These are phyloP conservation scores for Coturnix japonica DNA, from an alignment of 2,113 vertebrate species.

Conservation along the genomic window DNA sequence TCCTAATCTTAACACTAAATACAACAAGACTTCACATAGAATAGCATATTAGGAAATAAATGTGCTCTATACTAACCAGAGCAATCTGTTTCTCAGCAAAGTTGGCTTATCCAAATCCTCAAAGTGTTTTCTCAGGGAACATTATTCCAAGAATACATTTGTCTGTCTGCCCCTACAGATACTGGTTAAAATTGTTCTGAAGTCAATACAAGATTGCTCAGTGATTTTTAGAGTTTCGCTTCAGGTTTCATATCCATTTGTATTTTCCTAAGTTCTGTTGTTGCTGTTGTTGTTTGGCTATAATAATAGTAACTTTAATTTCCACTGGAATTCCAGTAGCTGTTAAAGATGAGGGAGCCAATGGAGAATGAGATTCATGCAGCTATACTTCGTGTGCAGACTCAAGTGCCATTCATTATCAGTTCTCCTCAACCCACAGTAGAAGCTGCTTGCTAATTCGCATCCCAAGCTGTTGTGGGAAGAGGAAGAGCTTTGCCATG, in stretches of 20 bases:
- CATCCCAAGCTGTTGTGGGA: background rate
- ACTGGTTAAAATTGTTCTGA: background rate
- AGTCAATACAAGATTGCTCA: background rate
- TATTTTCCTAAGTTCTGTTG: background rate
- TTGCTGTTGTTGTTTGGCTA: background rate
- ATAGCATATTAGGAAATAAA: slow-evolving; percentile 13
- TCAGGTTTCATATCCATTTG: background rate
- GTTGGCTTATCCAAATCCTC: slow-evolving; percentile 12
- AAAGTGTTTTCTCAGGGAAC: background rate
- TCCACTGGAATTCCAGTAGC: background rate
- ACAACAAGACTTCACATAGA: background rate
- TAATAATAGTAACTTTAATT: background rate
- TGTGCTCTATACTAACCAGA: background rate
- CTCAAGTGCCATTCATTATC: background rate
- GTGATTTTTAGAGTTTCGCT: background rate
- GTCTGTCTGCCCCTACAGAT: background rate
- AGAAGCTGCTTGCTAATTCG: background rate
- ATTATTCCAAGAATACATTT: background rate
- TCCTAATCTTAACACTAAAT: slow-evolving; percentile 1
- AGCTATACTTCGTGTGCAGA: background rate
- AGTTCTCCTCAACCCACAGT: background rate
- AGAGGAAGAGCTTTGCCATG: background rate
- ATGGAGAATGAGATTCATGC: background rate
- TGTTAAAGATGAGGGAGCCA: background rate
- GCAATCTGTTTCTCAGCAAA: slow-evolving; percentile 23